Percentiles rank a stretch among this genome's conserved stretches.
Evolutionary conservation across 1,140 invertebrate species (phyloP).

Genomic region (Heliothis virescens): DNA sequence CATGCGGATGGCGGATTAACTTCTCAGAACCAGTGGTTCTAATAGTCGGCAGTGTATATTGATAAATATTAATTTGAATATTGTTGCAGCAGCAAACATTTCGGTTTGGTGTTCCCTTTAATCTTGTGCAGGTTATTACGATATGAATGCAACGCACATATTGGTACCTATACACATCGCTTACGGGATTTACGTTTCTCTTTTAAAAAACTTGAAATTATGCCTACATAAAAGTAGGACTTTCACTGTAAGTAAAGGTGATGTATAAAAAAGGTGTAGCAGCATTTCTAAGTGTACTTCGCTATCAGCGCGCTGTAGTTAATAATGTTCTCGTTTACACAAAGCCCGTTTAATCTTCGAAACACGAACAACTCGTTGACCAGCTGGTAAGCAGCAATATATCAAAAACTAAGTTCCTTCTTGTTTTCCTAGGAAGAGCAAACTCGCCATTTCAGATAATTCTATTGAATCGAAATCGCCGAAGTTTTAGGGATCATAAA

Average conservation of each 20-base stretch:
- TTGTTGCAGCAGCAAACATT: neutral
- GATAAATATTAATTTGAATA: neutral
- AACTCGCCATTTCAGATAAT: constrained; percentile 15
- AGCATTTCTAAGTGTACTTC: neutral
- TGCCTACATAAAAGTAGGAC: no score
- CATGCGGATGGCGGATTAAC: constrained; percentile 27
- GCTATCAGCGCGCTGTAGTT: neutral
- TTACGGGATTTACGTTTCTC: neutral
- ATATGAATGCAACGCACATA: no score
- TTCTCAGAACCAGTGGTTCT: constrained; percentile 8
- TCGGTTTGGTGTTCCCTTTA: neutral
- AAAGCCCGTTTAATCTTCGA: constrained; percentile 36
- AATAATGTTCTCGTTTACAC: constrained; percentile 29
- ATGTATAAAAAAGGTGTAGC: no score
- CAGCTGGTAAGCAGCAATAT: constrained; percentile 18
- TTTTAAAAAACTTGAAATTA: no score
- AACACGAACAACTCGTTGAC: constrained; percentile 7
- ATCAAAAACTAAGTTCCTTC: constrained; percentile 24
- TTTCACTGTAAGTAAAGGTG: no score
- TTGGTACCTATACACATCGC: neutral
- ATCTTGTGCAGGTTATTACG: neutral
- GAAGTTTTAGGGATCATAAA: constrained; percentile 14
- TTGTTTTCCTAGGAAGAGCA: constrained; percentile 27
- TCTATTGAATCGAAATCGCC: constrained; percentile 23
- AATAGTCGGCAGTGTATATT: neutral